A percentile compares a stretch with the other conserved stretches of the same genome.
phyloP scores from a whole-genome alignment of 2,888 invertebrate species.

The Chironomus riparius region DNA sequence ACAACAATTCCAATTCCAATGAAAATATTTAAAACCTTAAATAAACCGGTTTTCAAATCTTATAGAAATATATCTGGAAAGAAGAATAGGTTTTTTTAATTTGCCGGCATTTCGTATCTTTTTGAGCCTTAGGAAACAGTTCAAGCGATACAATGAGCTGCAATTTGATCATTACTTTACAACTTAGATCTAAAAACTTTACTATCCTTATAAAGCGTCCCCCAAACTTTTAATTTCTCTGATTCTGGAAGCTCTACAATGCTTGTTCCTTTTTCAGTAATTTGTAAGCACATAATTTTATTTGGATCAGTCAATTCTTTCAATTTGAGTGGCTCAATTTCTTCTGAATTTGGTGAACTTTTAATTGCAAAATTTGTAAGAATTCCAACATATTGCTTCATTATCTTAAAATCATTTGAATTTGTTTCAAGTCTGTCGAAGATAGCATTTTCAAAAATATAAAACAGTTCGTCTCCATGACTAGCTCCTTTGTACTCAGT shows the following conservation, averaged over 20 bases:
- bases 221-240: background rate
- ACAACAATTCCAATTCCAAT: too few species aligned
- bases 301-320: background rate
- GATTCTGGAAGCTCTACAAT: background rate
- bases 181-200: too few species aligned
- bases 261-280: background rate
- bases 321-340: background rate
- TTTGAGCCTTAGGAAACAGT: too few species aligned
- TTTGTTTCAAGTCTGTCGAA: background rate
- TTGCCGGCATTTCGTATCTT: too few species aligned
- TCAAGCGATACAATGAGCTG: too few species aligned
- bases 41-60: too few species aligned
- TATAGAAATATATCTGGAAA: too few species aligned
- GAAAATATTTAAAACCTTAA: too few species aligned
- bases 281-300: background rate
- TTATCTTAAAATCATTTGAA: background rate
- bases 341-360: slow-evolving; percentile 38
- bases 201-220: too few species aligned
- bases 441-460: slow-evolving; percentile 36
- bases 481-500: slow-evolving; percentile 31
- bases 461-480: slow-evolving; percentile 40
- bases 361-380: slow-evolving; percentile 36
- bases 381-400: background rate
- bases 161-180: too few species aligned
- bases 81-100: too few species aligned